Percentiles rank a stretch among this genome's conserved stretches.
Conservation (phyloP, 2,888 invertebrate genomes). For the Euplagia quadripunctaria region DNA sequence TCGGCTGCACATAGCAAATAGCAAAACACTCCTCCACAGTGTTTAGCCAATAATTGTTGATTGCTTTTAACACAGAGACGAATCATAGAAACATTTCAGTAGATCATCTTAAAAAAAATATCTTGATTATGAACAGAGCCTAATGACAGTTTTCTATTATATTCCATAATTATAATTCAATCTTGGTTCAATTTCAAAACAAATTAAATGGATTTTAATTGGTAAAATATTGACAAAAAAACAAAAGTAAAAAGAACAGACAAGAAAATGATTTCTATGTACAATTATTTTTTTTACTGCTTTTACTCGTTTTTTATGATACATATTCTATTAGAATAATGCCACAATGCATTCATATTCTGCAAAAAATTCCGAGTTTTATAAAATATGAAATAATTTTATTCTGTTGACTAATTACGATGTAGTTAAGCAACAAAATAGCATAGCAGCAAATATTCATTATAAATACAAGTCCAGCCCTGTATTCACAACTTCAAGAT, state of each 20-base stretch:
- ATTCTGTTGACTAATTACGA: neutral
- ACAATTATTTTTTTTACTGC: conserved; percentile 3
- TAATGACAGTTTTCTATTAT: conserved; percentile 19
- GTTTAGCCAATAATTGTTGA: conserved; percentile 38
- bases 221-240: conserved; percentile 37
- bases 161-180: neutral
- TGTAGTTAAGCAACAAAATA: neutral
- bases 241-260: conserved; percentile 9
- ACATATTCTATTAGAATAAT: too few relatives aligned
- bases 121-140: conserved; percentile 25
- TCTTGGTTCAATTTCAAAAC: too few relatives aligned
- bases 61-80: conserved; percentile 35
- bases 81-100: conserved; percentile 32
- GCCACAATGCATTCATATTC: too few relatives aligned
- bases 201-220: conserved; percentile 15
- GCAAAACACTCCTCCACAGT: conserved; percentile 41
- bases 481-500: conserved; percentile 27
- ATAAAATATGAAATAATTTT: neutral
- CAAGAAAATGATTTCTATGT: conserved; percentile 11
- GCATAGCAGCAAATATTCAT: neutral
- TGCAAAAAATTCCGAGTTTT: neutral
- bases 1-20: conserved; percentile 38
- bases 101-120: conserved; percentile 20
- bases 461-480: conserved; percentile 16
- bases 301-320: neutral